Evolutionary conservation across 2,888 invertebrate species (phyloP).

Genomic region (Eurytoma adleriae): DNA sequence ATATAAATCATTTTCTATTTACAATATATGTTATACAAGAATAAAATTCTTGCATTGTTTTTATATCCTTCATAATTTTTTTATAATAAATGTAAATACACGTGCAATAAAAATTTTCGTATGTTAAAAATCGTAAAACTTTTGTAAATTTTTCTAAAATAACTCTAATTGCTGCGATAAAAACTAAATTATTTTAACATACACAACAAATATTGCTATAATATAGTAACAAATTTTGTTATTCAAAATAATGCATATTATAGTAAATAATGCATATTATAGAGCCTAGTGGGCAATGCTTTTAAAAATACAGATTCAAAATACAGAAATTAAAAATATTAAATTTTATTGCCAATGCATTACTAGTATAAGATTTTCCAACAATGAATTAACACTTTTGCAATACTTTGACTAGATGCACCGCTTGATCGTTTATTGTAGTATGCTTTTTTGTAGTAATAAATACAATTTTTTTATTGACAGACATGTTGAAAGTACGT

Average conservation of each 20-base stretch:
- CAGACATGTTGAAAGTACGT: slow-evolving; percentile 39
- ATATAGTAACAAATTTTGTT: slow-evolving; percentile 19
- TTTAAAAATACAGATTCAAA: slow-evolving; percentile 43
- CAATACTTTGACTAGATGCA: slow-evolving; percentile 58
- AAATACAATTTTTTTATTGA: slow-evolving; percentile 51
- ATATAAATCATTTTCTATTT: slow-evolving; percentile 56
- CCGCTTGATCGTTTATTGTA: slow-evolving; percentile 55
- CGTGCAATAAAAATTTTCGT: slow-evolving; percentile 11
- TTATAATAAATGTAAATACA: no score
- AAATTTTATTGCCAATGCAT: slow-evolving; percentile 56
- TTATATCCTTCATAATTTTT: background rate
- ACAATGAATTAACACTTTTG: slow-evolving; percentile 51
- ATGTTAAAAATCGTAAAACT: slow-evolving; percentile 9
- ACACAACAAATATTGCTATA: slow-evolving; percentile 31
- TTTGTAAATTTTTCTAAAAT: slow-evolving; percentile 14
- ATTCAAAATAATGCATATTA: slow-evolving; percentile 29
- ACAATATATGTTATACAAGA: slow-evolving; percentile 51
- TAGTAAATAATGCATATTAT: slow-evolving; percentile 34
- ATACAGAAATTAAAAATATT: slow-evolving; percentile 37
- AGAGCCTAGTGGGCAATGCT: slow-evolving; percentile 17
- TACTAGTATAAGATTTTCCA: slow-evolving; percentile 48
- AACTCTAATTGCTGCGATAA: slow-evolving; percentile 31
- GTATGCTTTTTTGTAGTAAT: slow-evolving; percentile 42
- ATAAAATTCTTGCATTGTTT: slow-evolving; percentile 37
- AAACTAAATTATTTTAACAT: slow-evolving; percentile 46